A percentile compares a stretch with the other conserved stretches of the same genome.
Conservation (phyloP, 2,113 vertebrate genomes). For the Pollimyrus isidori region DNA sequence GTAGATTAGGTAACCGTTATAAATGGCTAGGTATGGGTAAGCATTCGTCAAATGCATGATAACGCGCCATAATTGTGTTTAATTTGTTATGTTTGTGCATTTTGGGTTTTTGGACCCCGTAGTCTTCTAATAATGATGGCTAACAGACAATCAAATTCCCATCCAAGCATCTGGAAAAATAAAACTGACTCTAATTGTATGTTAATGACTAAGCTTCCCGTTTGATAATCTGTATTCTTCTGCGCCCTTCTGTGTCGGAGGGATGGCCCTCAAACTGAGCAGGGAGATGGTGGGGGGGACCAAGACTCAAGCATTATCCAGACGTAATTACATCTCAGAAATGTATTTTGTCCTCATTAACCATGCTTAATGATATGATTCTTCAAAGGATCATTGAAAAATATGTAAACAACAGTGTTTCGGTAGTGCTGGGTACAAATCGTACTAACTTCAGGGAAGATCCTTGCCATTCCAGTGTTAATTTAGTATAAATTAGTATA, state of each 20-base stretch:
- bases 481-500: constrained; percentile 9
- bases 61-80: neutral
- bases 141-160: constrained; percentile 10
- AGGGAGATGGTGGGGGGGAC: neutral
- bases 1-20: neutral
- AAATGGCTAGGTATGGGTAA: neutral
- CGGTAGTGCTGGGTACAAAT: neutral
- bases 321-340: constrained; percentile 2
- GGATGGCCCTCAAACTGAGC: neutral
- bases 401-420: neutral
- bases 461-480: neutral
- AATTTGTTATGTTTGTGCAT: neutral
- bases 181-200: constrained; percentile 9
- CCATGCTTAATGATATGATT: neutral
- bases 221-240: neutral
- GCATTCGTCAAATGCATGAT: neutral
- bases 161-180: constrained; percentile 8
- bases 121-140: constrained; percentile 18
- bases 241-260: neutral
- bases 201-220: constrained; percentile 18
- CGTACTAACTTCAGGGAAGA: neutral
- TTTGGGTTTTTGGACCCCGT: constrained; percentile 8
- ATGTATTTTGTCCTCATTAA: constrained; percentile 11
- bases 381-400: constrained; percentile 12
- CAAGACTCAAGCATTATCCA: neutral